Evolutionary conservation across 2,888 invertebrate species (phyloP).

Genomic region (Noctua comes): DNA sequence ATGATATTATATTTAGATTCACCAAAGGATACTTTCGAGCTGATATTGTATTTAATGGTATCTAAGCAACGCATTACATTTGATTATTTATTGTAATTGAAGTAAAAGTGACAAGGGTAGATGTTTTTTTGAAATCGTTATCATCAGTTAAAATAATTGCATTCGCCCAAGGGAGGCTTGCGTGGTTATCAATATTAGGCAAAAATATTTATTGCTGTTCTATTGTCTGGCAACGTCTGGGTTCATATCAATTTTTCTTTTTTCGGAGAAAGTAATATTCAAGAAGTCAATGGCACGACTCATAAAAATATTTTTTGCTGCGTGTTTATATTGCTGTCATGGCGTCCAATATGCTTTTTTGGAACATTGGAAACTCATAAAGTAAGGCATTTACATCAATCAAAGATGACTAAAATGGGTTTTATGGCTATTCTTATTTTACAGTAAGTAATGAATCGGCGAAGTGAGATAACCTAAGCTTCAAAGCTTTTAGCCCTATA

Average conservation of each 20-base stretch:
- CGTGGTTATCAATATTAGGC: constrained; percentile 56
- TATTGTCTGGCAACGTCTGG: constrained; percentile 25
- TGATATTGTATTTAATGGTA: background rate
- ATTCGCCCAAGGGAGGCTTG: constrained; percentile 26
- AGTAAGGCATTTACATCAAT: constrained; percentile 23
- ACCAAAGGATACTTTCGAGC: background rate
- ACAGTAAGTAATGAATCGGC: background rate
- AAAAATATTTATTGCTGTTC: constrained; percentile 43
- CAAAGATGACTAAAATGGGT: background rate
- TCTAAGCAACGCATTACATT: background rate
- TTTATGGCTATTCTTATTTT: constrained; percentile 19
- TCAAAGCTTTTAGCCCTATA: background rate
- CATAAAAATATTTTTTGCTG: constrained; percentile 29
- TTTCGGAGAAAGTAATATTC: constrained; percentile 35
- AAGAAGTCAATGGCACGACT: constrained; percentile 24
- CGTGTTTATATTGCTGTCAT: constrained; percentile 38
- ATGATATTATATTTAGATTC: no score
- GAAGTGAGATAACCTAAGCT: background rate
- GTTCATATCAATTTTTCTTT: constrained; percentile 17
- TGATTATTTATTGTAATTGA: constrained; percentile 17
- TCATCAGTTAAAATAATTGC: constrained; percentile 32
- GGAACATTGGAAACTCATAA: constrained; percentile 23
- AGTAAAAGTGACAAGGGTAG: background rate
- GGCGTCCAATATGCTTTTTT: constrained; percentile 32
- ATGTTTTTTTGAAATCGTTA: constrained; percentile 9